Evolutionary conservation across 2,888 invertebrate species (phyloP).

Genomic region (Cinara cedri): DNA sequence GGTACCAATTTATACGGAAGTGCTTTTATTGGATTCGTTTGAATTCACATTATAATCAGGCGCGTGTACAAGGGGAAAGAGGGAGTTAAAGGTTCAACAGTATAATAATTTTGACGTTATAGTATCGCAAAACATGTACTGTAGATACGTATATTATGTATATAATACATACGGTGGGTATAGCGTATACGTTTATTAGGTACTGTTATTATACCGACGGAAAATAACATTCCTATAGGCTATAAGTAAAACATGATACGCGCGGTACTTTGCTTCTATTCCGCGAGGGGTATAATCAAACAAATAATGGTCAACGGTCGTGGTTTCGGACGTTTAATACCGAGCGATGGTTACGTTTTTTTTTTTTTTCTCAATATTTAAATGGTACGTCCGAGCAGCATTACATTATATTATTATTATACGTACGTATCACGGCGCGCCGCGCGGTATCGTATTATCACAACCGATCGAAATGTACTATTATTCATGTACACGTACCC

Average conservation of each 20-base stretch:
- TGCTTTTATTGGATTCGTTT: too few species aligned
- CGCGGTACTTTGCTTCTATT: constrained; percentile 19
- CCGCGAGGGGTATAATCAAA: constrained; percentile 32
- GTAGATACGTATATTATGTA: too few species aligned
- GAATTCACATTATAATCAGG: too few species aligned
- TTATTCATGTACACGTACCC: background rate
- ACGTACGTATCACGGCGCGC: background rate
- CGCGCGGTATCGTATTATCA: background rate
- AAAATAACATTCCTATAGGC: constrained; percentile 23
- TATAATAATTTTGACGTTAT: too few species aligned
- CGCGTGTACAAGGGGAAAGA: too few species aligned
- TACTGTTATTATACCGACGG: constrained; percentile 3
- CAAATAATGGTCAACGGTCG: background rate
- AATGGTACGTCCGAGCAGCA: background rate
- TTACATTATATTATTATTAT: background rate
- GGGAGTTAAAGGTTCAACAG: too few species aligned
- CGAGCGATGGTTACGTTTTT: background rate
- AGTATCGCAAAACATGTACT: constrained; percentile 1
- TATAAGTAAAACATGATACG: constrained; percentile 31
- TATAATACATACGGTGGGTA: too few species aligned
- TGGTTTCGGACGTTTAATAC: constrained; percentile 5
- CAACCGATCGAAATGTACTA: constrained; percentile 14
- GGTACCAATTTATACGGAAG: too few species aligned
- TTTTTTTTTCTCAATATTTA: background rate
- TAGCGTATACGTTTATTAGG: constrained; percentile 4